Conservation (phyloP, 2,888 invertebrate species). For the Calameuta filiformis region DNA sequence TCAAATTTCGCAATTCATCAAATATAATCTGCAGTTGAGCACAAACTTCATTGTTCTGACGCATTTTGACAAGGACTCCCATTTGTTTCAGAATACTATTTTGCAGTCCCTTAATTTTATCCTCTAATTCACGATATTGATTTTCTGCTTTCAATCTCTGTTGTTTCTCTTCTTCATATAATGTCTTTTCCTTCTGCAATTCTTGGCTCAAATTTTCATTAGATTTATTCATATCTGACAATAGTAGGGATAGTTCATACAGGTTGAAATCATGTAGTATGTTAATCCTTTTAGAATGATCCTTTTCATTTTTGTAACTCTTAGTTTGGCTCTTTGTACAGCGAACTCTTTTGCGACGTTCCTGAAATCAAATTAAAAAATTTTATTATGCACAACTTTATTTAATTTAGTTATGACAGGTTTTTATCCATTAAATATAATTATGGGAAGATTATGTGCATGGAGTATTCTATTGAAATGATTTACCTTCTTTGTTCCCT, state of each 20-base stretch:
- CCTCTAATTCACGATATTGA: conserved; percentile 27
- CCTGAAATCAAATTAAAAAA: background rate
- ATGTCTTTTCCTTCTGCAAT: conserved; percentile 26
- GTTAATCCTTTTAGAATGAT: background rate
- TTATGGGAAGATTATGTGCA: background rate
- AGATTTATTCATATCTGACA: conserved; percentile 24
- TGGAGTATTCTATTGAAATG: background rate
- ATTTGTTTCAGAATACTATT: conserved; percentile 26
- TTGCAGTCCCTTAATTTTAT: conserved; percentile 30
- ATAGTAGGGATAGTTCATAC: conserved; percentile 19
- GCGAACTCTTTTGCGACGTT: background rate
- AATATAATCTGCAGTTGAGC: conserved; percentile 30
- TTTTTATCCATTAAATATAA: background rate
- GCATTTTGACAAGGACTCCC: conserved; percentile 17
- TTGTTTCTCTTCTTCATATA: conserved; percentile 28
- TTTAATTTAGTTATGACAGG: background rate
- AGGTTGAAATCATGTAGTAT: background rate
- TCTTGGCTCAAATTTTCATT: conserved; percentile 29
- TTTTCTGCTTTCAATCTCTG: conserved; percentile 33
- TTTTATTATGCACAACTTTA: background rate
- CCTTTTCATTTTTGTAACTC: background rate
- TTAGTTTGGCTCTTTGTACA: background rate
- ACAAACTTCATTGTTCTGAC: conserved; percentile 28
- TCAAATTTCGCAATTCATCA: conserved; percentile 17
- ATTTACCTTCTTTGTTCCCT: background rate